Conservation (phyloP, 2,113 vertebrate species). For the Illadopsis cleaveri region DNA sequence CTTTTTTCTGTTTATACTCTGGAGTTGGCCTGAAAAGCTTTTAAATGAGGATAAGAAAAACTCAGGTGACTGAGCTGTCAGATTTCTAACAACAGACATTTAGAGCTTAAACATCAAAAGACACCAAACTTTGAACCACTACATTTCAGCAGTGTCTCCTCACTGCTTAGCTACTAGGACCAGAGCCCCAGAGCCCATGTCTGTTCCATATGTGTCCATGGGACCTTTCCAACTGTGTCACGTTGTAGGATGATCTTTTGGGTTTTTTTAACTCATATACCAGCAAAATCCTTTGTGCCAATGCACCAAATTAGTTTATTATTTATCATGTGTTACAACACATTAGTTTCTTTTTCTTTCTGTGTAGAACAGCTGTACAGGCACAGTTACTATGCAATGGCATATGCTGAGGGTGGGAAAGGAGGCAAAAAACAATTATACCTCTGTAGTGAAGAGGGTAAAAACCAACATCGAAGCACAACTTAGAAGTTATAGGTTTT, state of each 20-base stretch:
- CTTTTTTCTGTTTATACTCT: neutral
- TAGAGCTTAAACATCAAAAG: neutral
- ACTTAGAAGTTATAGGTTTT: neutral
- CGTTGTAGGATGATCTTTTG: neutral
- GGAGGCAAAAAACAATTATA: neutral
- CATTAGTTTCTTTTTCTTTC: neutral
- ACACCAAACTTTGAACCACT: neutral
- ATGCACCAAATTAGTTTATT: neutral
- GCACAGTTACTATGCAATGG: neutral
- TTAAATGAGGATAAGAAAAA: neutral
- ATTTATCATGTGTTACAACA: neutral
- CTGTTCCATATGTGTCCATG: neutral
- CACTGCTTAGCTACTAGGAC: neutral
- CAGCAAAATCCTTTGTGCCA: neutral
- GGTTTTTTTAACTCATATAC: neutral
- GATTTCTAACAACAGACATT: neutral
- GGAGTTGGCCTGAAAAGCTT: neutral
- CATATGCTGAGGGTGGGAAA: neutral
- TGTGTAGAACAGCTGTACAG: neutral
- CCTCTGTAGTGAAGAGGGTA: neutral
- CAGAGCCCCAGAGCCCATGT: neutral
- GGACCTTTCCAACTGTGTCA: neutral
- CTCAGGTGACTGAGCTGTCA: neutral
- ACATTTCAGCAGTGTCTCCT: neutral
- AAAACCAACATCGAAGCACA: neutral